Evolutionary conservation across 53 echinoderm and acorn worm species (phyloP), one percentile per base, ranked within the genome.

Genomic region (Luidia sarsii): DNA sequence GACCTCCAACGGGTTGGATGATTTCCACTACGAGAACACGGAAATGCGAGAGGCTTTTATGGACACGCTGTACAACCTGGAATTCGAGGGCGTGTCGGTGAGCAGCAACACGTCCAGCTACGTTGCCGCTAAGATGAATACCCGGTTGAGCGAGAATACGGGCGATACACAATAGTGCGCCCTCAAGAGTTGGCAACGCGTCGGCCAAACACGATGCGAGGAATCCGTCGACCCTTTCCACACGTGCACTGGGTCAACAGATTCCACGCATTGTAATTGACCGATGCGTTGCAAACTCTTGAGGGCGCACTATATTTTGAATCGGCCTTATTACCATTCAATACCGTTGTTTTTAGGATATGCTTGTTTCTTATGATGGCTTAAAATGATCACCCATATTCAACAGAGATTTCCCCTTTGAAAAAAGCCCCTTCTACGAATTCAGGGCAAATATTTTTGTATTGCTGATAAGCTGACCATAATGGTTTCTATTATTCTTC

Each of bases 41-140:
- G 55, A 33, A 5, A 71, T 71, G 64, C 69, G 83, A 41, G 80
- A 93, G 7, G 48, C 61, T 15, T 83, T 93, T 38, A 83, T 89
- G 54, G 79, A 83, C 3, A 60, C 65, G 7, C 57, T 93, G 22
- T 77, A 68, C 33, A 65, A 25, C 16, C 48, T 93, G 25, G 31
- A 81, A 32, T 93, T 89, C 57, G 87, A 93, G 25, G 93, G 93
- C 0, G 82, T 93, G 9, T 93, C 93, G 71, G 93, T 93, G 37
- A 83, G 93, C 68, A 10, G 11, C 6, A 6, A 41, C 11, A 7
- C 41, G 11, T 41, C 41, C 6, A 41, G 41, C 41, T 41, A 11
- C 11, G 6, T 41, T 41, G 11, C 6, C 6, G 6, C 7, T 23
- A 21, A 27, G 5, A 56, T 56, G 22, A 41, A 41, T 41, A 6